These are phyloP conservation scores for Pomatostomus ruficeps DNA, from an alignment of 2,113 vertebrate genomes.

Conservation along the genomic window DNA sequence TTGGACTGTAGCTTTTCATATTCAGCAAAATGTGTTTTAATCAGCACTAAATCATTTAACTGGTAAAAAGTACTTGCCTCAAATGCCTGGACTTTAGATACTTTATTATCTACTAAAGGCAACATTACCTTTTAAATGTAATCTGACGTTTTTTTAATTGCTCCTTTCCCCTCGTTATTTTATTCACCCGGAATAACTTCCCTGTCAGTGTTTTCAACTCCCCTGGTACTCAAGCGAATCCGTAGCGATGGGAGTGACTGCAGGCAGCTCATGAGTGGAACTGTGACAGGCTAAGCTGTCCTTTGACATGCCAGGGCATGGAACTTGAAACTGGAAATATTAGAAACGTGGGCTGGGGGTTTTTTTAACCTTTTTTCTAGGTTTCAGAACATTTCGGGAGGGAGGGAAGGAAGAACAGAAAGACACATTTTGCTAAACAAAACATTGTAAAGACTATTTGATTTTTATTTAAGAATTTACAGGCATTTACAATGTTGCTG, in stretches of 20 bases:
- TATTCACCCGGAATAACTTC: not conserved
- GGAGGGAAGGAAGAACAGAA: not conserved
- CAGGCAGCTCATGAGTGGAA: constrained; percentile 42
- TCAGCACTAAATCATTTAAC: constrained; percentile 26
- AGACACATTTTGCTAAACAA: constrained; percentile 48
- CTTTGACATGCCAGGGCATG: not conserved
- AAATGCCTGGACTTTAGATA: constrained; percentile 48
- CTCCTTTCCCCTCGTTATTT: not conserved
- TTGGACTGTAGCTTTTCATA: not conserved
- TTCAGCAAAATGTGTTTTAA: not conserved
- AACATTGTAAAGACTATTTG: constrained; percentile 34
- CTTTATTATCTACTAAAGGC: constrained; percentile 15
- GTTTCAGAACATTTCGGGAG: constrained; percentile 36
- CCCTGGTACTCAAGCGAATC: not conserved
- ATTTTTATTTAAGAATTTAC: constrained; percentile 46
- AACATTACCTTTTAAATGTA: constrained; percentile 32
- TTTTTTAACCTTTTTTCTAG: constrained; percentile 43
- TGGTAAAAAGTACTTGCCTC: constrained; percentile 14
- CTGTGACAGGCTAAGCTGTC: not conserved
- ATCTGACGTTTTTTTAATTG: not conserved
- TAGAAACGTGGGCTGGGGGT: not conserved
- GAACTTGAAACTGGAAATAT: not conserved
- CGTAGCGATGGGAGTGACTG: not conserved
- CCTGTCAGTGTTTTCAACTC: not conserved
- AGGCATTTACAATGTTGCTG: constrained; percentile 53